Evolutionary conservation across 2,113 vertebrate species (phyloP), one percentile per base, ranked within the genome.

Genomic region (Myrmophylax atrothorax): DNA sequence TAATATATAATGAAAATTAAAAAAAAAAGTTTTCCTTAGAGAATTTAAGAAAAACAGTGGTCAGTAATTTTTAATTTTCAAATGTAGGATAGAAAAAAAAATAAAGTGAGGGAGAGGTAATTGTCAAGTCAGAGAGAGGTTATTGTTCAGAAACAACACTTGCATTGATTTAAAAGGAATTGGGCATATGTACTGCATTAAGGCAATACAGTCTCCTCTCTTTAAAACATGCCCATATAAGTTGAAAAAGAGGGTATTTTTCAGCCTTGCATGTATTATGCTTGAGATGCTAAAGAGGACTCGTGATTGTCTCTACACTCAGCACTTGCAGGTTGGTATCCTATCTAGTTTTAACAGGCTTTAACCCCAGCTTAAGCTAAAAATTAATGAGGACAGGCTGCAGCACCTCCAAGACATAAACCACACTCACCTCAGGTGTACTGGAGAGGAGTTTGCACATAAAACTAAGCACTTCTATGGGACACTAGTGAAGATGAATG

Each of bases 401-500:
- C 29, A 52, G n/a, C 7, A 82, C 44, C 49, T 58, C 69, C 85
- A 90, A 83, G 69, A 58, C 37, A 55, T 35, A 87, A 81, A 3
- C 13, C 25, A 72, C 4, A 4, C 66, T 64, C 31, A 10, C 19
- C 40, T 37, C 38, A 64, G 26, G 15, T 47, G 73, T 37, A 72
- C 20, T 29, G 35, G 16, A 70, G 70, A 46, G 25, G 31, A 58
- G 55, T 83, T 18, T 18, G 29, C 40, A 76, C n/a, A 62, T 3
- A 42, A 62, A 90, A 29, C 38, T 73, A 69, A 50, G 35, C 63
- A 87, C 40, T 91, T 70, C 46, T 90, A 52, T 18, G 68, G 66
- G 58, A 70, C 64, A 26, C 22, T 73, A 33, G 25, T 92, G 60
- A 90, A 96, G 92, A 97, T 88, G 55, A 81, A 97, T 79, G 50